A percentile compares a stretch with the other conserved stretches of the same genome.
Evolutionary conservation across 1,140 invertebrate species (phyloP).

Genomic region (Musca vetustissima): DNA sequence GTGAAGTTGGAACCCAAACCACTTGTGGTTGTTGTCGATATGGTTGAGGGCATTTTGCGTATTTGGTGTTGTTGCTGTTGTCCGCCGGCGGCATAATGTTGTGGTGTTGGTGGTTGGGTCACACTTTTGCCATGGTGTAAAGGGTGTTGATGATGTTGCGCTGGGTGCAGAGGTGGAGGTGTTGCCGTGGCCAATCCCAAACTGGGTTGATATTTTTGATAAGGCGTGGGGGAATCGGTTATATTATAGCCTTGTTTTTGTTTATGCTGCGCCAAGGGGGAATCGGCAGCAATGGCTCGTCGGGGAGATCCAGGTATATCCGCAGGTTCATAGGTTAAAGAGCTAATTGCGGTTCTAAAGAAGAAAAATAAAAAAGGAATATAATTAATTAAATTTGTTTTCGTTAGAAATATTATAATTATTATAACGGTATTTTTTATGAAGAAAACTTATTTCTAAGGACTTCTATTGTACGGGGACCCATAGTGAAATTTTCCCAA

Average conservation of each 20-base stretch:
- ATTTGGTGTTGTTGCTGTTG: slow-evolving; percentile 31
- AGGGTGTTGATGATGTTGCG: slow-evolving; percentile 31
- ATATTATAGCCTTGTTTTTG: neutral
- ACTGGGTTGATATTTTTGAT: neutral
- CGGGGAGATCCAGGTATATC: slow-evolving; percentile 7
- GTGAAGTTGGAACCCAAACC: slow-evolving; percentile 58
- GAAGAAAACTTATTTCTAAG: too few species aligned
- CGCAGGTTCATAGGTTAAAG: slow-evolving; percentile 27
- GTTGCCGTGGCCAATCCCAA: neutral
- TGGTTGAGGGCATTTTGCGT: slow-evolving; percentile 41
- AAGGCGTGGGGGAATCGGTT: slow-evolving; percentile 38
- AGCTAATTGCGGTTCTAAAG: slow-evolving; percentile 22
- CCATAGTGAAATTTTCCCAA: too few species aligned
- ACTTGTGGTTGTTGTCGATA: slow-evolving; percentile 53
- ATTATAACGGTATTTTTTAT: too few species aligned
- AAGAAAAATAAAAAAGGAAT: neutral
- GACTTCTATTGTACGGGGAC: too few species aligned
- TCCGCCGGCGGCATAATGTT: slow-evolving; percentile 33
- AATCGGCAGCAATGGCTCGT: slow-evolving; percentile 7
- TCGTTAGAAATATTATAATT: too few species aligned
- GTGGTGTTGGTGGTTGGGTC: slow-evolving; percentile 32
- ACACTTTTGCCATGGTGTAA: slow-evolving; percentile 28
- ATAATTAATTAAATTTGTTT: too few species aligned
- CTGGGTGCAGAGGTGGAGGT: neutral
- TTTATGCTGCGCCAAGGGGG: neutral